A percentile compares a stretch with the other conserved stretches of the same genome.
Conservation (phyloP, 2,113 vertebrate species). For the Phyllostomus hastatus region DNA sequence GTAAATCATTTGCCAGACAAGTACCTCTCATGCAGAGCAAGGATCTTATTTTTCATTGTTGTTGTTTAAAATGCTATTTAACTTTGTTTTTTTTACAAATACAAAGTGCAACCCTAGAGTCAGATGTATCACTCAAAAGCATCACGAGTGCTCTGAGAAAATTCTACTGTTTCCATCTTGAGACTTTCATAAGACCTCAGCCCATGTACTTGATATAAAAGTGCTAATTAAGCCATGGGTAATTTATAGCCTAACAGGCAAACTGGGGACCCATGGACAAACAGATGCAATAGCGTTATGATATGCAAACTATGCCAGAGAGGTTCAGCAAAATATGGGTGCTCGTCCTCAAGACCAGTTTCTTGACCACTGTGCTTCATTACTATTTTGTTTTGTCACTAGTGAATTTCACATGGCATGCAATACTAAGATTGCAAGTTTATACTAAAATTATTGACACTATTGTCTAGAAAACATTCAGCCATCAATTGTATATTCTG, state of each 20-base stretch:
- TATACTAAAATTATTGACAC: neutral
- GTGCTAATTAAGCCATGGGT: slow-evolving; percentile 21
- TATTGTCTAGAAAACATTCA: neutral
- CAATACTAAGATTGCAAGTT: neutral
- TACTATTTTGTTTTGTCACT: neutral
- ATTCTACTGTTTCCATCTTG: slow-evolving; percentile 8
- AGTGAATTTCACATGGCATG: neutral
- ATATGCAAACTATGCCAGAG: neutral
- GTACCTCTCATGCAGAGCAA: neutral
- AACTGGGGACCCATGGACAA: neutral
- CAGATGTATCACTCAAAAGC: slow-evolving; percentile 8
- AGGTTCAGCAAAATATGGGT: neutral
- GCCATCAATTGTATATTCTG: neutral
- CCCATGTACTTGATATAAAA: neutral
- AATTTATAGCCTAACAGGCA: neutral
- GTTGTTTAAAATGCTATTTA: neutral
- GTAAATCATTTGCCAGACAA: neutral
- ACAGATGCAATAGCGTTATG: neutral
- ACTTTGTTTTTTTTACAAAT: neutral
- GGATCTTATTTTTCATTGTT: neutral
- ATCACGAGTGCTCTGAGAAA: neutral
- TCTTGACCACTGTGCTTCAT: neutral
- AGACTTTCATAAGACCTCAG: slow-evolving; percentile 20
- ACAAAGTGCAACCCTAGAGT: neutral
- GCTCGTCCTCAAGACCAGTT: neutral